Evolutionary conservation across 2,888 invertebrate genomes (phyloP).

Genomic region (Arctia plantaginis): DNA sequence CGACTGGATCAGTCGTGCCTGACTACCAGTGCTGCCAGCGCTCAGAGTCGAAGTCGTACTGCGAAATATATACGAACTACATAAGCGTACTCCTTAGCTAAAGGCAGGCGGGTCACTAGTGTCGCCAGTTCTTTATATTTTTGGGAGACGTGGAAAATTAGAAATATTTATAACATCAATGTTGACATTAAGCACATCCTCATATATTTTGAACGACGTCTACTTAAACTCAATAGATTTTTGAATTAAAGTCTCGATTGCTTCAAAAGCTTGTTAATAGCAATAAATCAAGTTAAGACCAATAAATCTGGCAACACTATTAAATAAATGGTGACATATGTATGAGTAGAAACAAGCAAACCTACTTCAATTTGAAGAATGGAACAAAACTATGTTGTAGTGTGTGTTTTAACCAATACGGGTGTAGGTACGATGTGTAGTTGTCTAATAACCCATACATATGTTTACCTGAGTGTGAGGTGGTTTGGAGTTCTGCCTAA

Average conservation of each 20-base stretch:
- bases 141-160: background rate
- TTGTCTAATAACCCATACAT: conserved; percentile 70
- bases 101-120: conserved; percentile 15
- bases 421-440: conserved; percentile 64
- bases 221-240: background rate
- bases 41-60: conserved; percentile 98
- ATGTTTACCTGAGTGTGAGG: conserved; percentile 92
- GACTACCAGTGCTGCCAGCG: conserved; percentile 97
- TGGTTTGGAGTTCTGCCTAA: conserved; percentile 97
- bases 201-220: background rate
- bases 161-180: background rate
- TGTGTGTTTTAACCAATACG: conserved; percentile 31
- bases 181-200: background rate
- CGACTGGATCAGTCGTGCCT: conserved; percentile 96
- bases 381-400: conserved; percentile 28
- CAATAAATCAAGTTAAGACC: too few species aligned
- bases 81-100: conserved; percentile 27
- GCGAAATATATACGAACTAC: conserved; percentile 60
- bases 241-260: background rate
- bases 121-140: conserved; percentile 16
- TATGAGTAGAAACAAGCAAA: conserved; percentile 76
- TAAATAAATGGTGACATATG: conserved; percentile 69
- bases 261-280: background rate
- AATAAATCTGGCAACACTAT: conserved; percentile 18
- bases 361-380: conserved; percentile 62